Conservation (phyloP, 2,797 vertebrate genomes). For the Darevskia nairensis region DNA sequence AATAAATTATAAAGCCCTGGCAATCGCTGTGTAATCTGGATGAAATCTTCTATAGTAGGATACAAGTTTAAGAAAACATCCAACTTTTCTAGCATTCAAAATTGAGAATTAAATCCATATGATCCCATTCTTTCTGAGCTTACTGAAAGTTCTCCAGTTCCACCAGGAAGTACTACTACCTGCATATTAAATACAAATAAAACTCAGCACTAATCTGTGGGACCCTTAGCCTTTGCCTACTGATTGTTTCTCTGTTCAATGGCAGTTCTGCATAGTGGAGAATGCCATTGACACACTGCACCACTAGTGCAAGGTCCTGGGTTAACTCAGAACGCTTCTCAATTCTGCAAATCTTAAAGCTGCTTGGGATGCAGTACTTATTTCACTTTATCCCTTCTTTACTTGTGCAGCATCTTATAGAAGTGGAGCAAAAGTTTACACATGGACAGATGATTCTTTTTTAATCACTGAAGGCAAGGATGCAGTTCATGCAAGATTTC, state of each 20-base stretch:
- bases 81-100: conserved; percentile 2
- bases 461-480: neutral
- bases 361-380: neutral
- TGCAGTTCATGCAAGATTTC: neutral
- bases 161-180: neutral
- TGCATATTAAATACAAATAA: neutral
- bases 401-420: neutral
- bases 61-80: conserved; percentile 10
- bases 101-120: neutral
- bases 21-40: neutral
- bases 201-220: neutral
- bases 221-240: neutral
- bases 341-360: neutral
- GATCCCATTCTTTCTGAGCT: conserved; percentile 1
- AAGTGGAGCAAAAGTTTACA: neutral
- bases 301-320: neutral
- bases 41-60: conserved; percentile 22
- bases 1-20: conserved; percentile 14
- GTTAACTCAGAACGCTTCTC: neutral
- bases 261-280: neutral
- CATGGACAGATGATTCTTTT: neutral
- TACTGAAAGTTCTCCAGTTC: neutral
- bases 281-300: neutral
- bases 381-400: neutral
- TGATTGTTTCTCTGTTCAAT: neutral